These are phyloP conservation scores for Hetaerina americana DNA, from an alignment of 1,140 invertebrate genomes.

Conservation along the genomic window DNA sequence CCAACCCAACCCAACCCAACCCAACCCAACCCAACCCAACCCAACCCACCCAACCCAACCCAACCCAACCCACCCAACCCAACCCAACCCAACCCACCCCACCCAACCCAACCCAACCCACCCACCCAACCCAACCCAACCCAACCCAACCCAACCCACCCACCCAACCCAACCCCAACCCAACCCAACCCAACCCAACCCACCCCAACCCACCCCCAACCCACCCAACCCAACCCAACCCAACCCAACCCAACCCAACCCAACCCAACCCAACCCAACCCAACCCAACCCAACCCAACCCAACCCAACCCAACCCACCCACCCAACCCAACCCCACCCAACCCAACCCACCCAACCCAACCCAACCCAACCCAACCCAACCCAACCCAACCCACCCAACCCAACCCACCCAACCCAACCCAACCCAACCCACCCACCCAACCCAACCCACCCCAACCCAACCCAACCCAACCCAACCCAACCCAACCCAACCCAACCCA, in stretches of 20 bases:
- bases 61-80: constrained; percentile 15
- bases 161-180: no score
- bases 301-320: constrained; percentile 11
- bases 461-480: constrained; percentile 15
- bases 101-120: no score
- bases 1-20: constrained; percentile 17
- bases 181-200: no score
- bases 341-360: constrained; percentile 13
- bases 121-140: constrained; percentile 13
- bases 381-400: no score
- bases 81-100: no score
- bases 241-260: constrained; percentile 17
- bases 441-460: no score
- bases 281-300: constrained; percentile 15
- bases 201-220: no score
- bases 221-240: no score
- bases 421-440: constrained; percentile 16
- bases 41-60: constrained; percentile 17
- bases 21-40: constrained; percentile 17
- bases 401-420: constrained; percentile 17
- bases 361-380: constrained; percentile 13
- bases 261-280: constrained; percentile 18
- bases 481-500: constrained; percentile 16
- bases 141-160: constrained; percentile 17
- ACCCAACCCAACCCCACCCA: no score